Conservation (phyloP, 2,113 vertebrate genomes). For the Menura novaehollandiae region DNA sequence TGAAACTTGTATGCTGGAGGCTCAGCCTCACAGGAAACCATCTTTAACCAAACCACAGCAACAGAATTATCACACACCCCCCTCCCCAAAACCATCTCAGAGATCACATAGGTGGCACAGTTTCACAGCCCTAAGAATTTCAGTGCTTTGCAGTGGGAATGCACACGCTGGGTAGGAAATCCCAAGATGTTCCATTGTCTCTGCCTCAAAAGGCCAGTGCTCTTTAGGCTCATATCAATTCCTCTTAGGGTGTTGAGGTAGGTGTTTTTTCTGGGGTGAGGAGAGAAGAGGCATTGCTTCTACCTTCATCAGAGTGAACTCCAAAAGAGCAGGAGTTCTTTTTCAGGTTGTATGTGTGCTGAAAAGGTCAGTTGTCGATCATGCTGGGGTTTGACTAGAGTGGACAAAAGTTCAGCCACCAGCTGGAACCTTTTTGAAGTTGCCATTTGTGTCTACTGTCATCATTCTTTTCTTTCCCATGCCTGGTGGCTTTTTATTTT, state of each 20-base stretch:
- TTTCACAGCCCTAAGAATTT: slow-evolving; percentile 28
- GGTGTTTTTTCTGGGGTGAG: neutral
- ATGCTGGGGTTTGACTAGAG: neutral
- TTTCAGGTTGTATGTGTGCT: neutral
- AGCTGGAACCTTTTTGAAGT: neutral
- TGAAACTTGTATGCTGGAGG: neutral
- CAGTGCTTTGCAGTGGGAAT: slow-evolving; percentile 20
- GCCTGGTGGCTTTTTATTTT: neutral
- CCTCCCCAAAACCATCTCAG: neutral
- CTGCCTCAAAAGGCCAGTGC: neutral
- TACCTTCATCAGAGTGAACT: neutral
- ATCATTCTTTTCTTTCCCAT: neutral
- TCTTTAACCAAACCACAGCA: slow-evolving; percentile 31
- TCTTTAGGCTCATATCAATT: neutral
- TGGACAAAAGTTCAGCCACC: neutral
- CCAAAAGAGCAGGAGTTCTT: neutral
- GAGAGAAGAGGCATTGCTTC: neutral
- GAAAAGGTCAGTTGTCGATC: fast-evolving
- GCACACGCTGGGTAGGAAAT: neutral
- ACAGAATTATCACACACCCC: neutral
- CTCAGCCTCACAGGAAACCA: slow-evolving; percentile 38
- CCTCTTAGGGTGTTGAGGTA: neutral
- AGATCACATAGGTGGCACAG: slow-evolving; percentile 32
- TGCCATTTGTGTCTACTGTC: neutral
- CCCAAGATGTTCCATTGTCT: neutral